phyloP scores from a whole-genome alignment of 2,797 vertebrate species.

The Ciconia nigra region DNA sequence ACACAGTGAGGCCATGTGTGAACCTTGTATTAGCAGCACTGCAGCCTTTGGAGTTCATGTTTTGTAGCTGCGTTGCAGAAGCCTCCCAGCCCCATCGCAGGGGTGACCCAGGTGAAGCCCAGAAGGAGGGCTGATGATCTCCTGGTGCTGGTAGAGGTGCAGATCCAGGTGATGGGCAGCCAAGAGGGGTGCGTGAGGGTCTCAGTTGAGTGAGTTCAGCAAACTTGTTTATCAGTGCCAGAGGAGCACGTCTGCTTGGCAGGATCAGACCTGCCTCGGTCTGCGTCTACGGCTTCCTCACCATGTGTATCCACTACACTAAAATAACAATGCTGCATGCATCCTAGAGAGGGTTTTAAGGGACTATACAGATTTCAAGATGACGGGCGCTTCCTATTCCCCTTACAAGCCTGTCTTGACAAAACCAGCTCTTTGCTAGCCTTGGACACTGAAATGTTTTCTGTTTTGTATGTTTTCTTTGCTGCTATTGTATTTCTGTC shows the following conservation, averaged over 20 bases:
- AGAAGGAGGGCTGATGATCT: not conserved
- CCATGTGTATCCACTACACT: rapidly evolving
- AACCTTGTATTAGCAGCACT: not conserved
- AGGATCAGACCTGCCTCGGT: not conserved
- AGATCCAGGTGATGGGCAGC: not conserved
- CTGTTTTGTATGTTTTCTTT: not conserved
- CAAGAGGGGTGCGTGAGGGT: not conserved
- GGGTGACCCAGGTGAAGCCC: not conserved
- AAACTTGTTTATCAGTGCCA: not conserved
- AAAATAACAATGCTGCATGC: not conserved
- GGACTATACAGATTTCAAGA: not conserved
- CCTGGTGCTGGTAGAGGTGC: not conserved
- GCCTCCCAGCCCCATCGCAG: not conserved
- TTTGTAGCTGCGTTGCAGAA: not conserved
- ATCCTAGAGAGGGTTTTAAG: not conserved
- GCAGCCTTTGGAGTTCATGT: not conserved
- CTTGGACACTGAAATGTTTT: not conserved
- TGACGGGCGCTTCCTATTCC: not conserved
- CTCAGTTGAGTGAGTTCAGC: not conserved
- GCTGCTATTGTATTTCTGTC: not conserved
- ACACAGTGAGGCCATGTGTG: rapidly evolving
- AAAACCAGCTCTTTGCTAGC: not conserved
- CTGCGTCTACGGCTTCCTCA: not conserved
- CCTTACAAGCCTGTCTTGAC: not conserved
- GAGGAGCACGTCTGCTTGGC: not conserved